Evolutionary conservation across 1,140 invertebrate genomes (phyloP), one percentile per base, ranked within the genome.

Genomic region (Papilio dardanus): DNA sequence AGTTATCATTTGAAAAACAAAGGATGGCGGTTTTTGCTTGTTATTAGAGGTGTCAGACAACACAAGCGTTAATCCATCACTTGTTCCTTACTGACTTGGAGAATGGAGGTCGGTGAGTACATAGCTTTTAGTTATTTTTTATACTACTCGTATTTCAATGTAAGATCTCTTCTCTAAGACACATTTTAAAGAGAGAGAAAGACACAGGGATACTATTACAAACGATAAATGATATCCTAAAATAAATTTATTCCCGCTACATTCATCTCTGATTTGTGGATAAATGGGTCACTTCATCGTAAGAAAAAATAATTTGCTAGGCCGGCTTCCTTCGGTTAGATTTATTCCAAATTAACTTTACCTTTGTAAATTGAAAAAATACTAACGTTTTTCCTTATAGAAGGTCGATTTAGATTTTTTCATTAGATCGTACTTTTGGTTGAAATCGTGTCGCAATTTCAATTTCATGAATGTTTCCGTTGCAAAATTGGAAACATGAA

Each of bases 41-140:
- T 71, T 37, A 46, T 50, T 71, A 71, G 50, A 50, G 68, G 24
- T 46, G 37, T 46, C 40, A 71, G 24, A 28, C 46, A 50, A 42
- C 31, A 50, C 10, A 42, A 42, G 24, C 40, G 28, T 46, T 46
- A 50, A 71, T 71, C 8, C 21, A 46, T 50, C 50, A 71, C 21
- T 71, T 71, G 40, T 71, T 71, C 7, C 31, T 24, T 12, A 4
- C 14, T 71, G 21, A 46, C 68, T 46, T n/a, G n/a, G 37, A 71
- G 40, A 71, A n/a, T 66, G 24, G 3, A 19, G 16, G 33, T 66
- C 7, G 16, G 0, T 16, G 42, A n/a, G 16, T 46, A 16, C 42
- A 46, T 46, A 46, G 0, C 16, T 16, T 46, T 46, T 37, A 10
- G 16, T 46, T n/a, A 0, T n/a, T 46, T 46, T n/a, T 46, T n/a